Percentiles rank a stretch among this genome's conserved stretches.
Evolutionary conservation across 1,140 invertebrate species (phyloP).

Genomic region (Drosophila lini): DNA sequence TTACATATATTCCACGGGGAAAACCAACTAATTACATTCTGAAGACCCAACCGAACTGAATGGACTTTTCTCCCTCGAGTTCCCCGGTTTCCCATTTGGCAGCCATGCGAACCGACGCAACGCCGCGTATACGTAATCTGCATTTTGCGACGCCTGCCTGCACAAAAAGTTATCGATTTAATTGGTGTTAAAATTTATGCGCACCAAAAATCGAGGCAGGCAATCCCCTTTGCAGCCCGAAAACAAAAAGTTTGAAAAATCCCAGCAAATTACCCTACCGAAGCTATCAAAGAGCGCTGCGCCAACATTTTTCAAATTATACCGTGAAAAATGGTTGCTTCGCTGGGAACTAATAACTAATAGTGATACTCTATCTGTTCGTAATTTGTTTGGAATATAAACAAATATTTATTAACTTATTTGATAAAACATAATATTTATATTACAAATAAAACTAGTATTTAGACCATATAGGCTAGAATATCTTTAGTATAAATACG

Average conservation of each 20-base stretch:
- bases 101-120: slow-evolving; percentile 32
- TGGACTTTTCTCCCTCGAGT: background rate
- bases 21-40: slow-evolving; percentile 46
- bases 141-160: slow-evolving; percentile 42
- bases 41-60: slow-evolving; percentile 30
- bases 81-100: slow-evolving; percentile 3
- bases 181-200: slow-evolving; percentile 62
- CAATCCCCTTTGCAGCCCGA: background rate
- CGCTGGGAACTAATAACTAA: background rate
- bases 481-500: too few relatives aligned
- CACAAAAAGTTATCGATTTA: slow-evolving; percentile 59
- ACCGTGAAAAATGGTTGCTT: slow-evolving; percentile 4
- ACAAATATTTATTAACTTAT: too few relatives aligned
- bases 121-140: slow-evolving; percentile 58
- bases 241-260: slow-evolving; percentile 27
- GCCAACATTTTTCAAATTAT: slow-evolving; percentile 54
- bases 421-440: too few relatives aligned
- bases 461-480: too few relatives aligned
- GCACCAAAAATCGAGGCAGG: slow-evolving; percentile 26
- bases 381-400: too few relatives aligned
- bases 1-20: slow-evolving; percentile 26
- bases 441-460: too few relatives aligned
- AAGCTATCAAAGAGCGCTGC: slow-evolving; percentile 31
- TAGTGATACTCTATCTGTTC: background rate
- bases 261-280: slow-evolving; percentile 22